A percentile compares a stretch with the other conserved stretches of the same genome.
phyloP scores from a whole-genome alignment of 2,888 invertebrate genomes.

The Amblyjoppa proteus region DNA sequence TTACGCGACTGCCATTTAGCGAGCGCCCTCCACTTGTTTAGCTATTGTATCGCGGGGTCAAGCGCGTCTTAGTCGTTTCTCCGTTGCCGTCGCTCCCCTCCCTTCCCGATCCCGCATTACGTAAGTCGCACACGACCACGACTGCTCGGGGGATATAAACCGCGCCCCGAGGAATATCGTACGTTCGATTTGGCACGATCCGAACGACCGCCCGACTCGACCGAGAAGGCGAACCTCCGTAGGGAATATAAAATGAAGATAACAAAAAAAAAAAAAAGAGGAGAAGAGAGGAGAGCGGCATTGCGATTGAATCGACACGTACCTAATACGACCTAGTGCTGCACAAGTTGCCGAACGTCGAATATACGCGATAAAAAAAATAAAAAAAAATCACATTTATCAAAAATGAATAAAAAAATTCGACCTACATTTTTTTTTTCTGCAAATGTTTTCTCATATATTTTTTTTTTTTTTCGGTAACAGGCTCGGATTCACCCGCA shows the following conservation, averaged over 20 bases:
- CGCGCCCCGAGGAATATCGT: not conserved
- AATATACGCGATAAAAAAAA: too few species aligned
- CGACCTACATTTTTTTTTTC: too few species aligned
- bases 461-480: too few species aligned
- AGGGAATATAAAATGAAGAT: constrained; percentile 17
- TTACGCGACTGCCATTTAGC: constrained; percentile 14
- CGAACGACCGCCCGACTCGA: not conserved
- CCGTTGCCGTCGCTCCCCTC: not conserved
- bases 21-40: constrained; percentile 12
- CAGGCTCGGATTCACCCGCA: too few species aligned
- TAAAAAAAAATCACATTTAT: too few species aligned
- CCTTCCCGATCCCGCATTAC: not conserved
- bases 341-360: too few species aligned
- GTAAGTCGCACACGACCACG: constrained; percentile 1
- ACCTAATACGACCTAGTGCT: not conserved
- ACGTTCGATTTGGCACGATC: constrained; percentile 32
- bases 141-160: not conserved
- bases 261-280: not conserved
- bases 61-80: constrained; percentile 33
- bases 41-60: constrained; percentile 30
- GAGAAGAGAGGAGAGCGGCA: not conserved
- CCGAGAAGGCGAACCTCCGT: not conserved
- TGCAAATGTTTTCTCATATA: too few species aligned
- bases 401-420: too few species aligned
- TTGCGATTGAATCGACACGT: constrained; percentile 25